Evolutionary conservation across 2,888 invertebrate species (phyloP), one percentile per base, ranked within the genome.

Genomic region (Drosophila birchii): DNA sequence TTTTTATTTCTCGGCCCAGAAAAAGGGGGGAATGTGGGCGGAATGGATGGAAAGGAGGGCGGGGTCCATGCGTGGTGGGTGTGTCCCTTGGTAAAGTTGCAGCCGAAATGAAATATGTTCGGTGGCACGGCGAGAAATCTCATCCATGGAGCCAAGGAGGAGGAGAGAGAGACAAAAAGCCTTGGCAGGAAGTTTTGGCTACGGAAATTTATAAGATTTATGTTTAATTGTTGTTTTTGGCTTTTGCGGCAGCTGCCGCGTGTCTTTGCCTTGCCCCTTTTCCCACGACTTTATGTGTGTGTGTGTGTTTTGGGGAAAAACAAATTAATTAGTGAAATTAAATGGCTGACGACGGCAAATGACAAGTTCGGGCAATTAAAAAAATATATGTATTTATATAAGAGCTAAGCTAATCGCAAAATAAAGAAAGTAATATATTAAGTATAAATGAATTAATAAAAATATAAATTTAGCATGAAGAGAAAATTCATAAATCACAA

Each of bases 211-310:
- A 86, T 86, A 84, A 84, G 84, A 84, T 84, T 84, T 84, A 84
- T 84, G 88, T 88, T 84, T 84, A 84, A 88, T 84, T 88, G 88
- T 88, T 84, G 86, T 88, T 84, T 80, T 84, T 88, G 84, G 83
- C 78, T 88, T 84, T 76, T 84, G 83, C 88, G 83, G 83, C 83
- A 84, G 83, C 86, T 84, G 88, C 83, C 83, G 75, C 73, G 67
- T 67, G 69, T 64, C 70, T 51, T 59, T 64, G 39, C 34, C 26
- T 54, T n/a, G 39, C 26, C 71, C 32, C 49, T 29, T 32, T 39
- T 39, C 26, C 51, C 51, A 3, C n/a, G 26, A 20, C 26, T 47
- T 9, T 34, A 3, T 41, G 56, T 56, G 16, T 64, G 62, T 72
- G 54, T 75, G 62, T 66, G 55, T 62, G 18, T 18, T 2, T 75